A percentile compares a stretch with the other conserved stretches of the same genome.
Evolutionary conservation across 2,797 vertebrate genomes (phyloP).

Genomic region (Notoglanidium macrostoma): DNA sequence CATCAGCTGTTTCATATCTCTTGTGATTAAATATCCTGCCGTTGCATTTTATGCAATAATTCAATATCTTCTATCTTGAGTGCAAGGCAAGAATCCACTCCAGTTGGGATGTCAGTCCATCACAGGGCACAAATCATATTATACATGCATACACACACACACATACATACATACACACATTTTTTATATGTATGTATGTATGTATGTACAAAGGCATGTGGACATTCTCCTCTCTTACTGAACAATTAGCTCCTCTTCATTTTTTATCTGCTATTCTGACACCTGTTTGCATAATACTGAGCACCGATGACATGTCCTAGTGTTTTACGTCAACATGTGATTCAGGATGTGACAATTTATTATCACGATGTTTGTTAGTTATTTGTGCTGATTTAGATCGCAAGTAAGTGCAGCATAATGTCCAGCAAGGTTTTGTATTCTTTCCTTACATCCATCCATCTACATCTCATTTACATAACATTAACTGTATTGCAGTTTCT

Average conservation of each 20-base stretch:
- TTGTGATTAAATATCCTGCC: background rate
- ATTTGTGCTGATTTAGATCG: background rate
- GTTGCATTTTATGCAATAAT: background rate
- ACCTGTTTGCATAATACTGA: background rate
- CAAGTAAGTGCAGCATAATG: background rate
- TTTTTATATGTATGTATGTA: too few species aligned
- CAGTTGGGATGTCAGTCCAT: background rate
- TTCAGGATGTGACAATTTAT: background rate
- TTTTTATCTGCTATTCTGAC: background rate
- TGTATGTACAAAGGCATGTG: background rate
- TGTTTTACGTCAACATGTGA: background rate
- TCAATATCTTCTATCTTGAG: background rate
- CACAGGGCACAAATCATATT: background rate
- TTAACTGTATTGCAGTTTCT: background rate
- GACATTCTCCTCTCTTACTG: background rate
- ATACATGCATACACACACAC: background rate
- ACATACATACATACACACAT: too few species aligned
- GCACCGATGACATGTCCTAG: background rate
- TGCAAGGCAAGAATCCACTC: background rate
- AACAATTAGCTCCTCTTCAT: background rate
- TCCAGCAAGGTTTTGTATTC: background rate
- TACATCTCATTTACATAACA: background rate
- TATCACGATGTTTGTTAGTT: background rate
- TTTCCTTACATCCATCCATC: background rate
- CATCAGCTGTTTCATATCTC: background rate